Base-by-base conservation (phyloP, 2,113 vertebrate species). In the Tragelaphus buxtoni region DNA sequence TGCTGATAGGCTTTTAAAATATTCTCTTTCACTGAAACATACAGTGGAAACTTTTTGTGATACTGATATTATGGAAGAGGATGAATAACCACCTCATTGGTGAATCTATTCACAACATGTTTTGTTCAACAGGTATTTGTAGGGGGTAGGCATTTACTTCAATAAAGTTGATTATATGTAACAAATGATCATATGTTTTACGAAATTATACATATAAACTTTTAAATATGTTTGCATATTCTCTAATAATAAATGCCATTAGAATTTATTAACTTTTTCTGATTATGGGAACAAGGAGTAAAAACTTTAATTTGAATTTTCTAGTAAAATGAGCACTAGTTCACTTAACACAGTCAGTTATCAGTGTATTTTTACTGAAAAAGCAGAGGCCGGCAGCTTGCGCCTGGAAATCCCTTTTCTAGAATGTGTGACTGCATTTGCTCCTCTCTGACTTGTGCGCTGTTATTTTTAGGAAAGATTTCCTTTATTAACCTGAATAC, bases 231-330 rank as follows among this genome's bases (percentile, higher is more conserved):
- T 94, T 60, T 94, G 9, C 13, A 42, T 92, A 86, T 87, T 63
- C 10, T 93, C 32, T 55, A 32, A 5, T 58, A 81, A 92, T 61
- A 79, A 65, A 72, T 72, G 13, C 1, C 63, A 0, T 56, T 56
- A 79, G 18, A 79, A 9, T 35, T 69, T 90, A 93, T 49, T 94
- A 90, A 90, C 88, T 82, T 89, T 20, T 28, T 82, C 24, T 51
- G 13, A 72, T 63, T 55, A 7, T 76, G 39, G 42, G 42, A 58
- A 79, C 72, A 76, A 69, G 32, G 49, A 93, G 76, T 56, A 4
- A 82, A 90, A 95, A 76, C 3, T 49, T 69, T 18, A 76, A 81
- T 61, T 89, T 61, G 13, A 96, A 89, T 91, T 95, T 97, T 92
- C 28, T 17, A 76, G 45, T 60, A 72, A 81, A 53, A 7, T 39